These are phyloP conservation scores for Tetramorium bicarinatum DNA, from an alignment of 2,888 invertebrate genomes.

Conservation along the genomic window DNA sequence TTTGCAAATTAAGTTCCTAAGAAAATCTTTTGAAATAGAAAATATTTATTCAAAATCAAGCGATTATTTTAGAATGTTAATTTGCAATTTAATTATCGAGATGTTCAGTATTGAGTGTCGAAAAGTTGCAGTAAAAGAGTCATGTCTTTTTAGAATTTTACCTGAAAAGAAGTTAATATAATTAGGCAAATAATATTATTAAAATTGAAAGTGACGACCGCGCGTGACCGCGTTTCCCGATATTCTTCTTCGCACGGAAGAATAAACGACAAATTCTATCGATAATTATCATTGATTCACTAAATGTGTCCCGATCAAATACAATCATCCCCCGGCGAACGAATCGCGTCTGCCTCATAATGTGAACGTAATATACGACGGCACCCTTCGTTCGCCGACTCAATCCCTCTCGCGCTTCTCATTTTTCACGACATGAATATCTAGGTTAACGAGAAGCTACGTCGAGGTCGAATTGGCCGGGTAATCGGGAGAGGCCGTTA, in stretches of 20 bases:
- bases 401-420: constrained; percentile 57
- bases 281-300: constrained; percentile 39
- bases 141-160: neutral
- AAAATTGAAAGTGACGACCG: neutral
- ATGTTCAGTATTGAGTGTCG: neutral
- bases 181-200: constrained; percentile 22
- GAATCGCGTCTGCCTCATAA: neutral
- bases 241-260: neutral
- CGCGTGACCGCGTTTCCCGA: neutral
- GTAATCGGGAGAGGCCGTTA: constrained; percentile 50
- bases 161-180: neutral
- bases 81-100: neutral
- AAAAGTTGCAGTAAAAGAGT: neutral
- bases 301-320: constrained; percentile 38
- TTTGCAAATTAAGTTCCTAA: neutral
- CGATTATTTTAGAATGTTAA: neutral
- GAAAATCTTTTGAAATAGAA: neutral
- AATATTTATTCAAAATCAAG: neutral
- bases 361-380: constrained; percentile 34
- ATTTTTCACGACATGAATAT: constrained; percentile 72
- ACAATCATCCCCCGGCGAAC: constrained; percentile 27
- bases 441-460: constrained; percentile 82
- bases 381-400: constrained; percentile 26
- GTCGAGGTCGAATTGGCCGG: constrained; percentile 70
- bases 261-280: neutral